Evolutionary conservation across 2,888 invertebrate genomes (phyloP), one percentile per base, ranked within the genome.

Genomic region (Scrobipalpa atriplicella): DNA sequence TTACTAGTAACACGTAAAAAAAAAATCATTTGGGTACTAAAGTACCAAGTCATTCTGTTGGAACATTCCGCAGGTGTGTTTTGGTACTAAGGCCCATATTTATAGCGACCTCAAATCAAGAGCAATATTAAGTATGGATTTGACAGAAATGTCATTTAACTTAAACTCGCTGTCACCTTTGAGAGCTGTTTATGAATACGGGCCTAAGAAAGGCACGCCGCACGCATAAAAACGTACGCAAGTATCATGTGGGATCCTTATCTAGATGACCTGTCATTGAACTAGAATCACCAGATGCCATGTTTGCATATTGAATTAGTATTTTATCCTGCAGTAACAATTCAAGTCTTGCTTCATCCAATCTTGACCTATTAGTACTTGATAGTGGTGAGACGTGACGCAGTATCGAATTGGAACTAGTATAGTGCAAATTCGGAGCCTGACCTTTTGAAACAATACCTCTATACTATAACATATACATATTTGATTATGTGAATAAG

Each of bases 341-440:
- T 38, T 58, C 36, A 8, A 16, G 58, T 38, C n/a, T 58, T 38
- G 58, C 8, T 1, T 29, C 58, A 58, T n/a, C 8, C 36, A 58
- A 11, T 16, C 58, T 38, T 58, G 58, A 58, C 58, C 38, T 38
- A 58, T 58, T 38, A 38, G 36, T 36, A 19, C 36, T 29, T 29
- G 36, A 16, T 58, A 29, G 2, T 29, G 29, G 58, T 29, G 13
- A 36, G 8, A 16, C 29, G 58, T 58, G 36, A 29, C 36, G 58
- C 38, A 38, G 13, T 29, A 2, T n/a, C 10, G 36, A 38, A 58
- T 16, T 38, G 38, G 58, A 58, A 58, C n/a, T 8, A 16, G 29
- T 29, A 29, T 19, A 19, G 29, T 56, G 29, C 54, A 6, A 21
- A 56, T 56, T 56, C 13, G 21, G 19, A 29, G 21, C 13, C 19